These are phyloP conservation scores for Urocynchramus pylzowi DNA, from an alignment of 2,113 vertebrate genomes.

Conservation along the genomic window DNA sequence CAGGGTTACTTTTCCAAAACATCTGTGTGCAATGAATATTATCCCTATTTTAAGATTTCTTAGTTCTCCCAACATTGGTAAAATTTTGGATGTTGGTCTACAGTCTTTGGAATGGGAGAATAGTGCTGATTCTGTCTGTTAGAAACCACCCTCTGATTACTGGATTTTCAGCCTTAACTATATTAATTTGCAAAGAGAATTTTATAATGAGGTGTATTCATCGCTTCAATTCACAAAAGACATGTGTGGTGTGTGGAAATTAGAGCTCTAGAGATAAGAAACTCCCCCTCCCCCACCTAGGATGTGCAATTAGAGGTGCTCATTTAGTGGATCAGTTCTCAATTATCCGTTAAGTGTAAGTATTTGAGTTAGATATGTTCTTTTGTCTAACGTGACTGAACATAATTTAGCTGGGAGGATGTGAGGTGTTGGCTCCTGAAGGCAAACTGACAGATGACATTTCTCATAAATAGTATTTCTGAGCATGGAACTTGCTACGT, in stretches of 20 bases:
- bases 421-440: not conserved
- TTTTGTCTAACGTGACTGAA: constrained; percentile 44
- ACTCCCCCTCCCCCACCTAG: not conserved
- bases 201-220: constrained; percentile 15
- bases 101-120: not conserved
- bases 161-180: constrained; percentile 2
- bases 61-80: not conserved
- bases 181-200: constrained; percentile 38
- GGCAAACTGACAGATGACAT: constrained; percentile 4
- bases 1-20: not conserved
- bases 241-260: not conserved
- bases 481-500: not conserved
- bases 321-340: constrained; percentile 52
- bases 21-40: fast-evolving
- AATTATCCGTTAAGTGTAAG: constrained; percentile 49
- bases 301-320: constrained; percentile 53
- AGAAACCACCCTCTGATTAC: not conserved
- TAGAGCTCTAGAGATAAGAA: not conserved
- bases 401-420: not conserved
- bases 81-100: not conserved
- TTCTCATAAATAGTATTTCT: not conserved
- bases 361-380: constrained; percentile 47
- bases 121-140: not conserved
- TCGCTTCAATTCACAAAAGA: constrained; percentile 27
- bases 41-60: not conserved